phyloP scores from a whole-genome alignment of 2,797 vertebrate genomes.

The Champsocephalus esox region DNA sequence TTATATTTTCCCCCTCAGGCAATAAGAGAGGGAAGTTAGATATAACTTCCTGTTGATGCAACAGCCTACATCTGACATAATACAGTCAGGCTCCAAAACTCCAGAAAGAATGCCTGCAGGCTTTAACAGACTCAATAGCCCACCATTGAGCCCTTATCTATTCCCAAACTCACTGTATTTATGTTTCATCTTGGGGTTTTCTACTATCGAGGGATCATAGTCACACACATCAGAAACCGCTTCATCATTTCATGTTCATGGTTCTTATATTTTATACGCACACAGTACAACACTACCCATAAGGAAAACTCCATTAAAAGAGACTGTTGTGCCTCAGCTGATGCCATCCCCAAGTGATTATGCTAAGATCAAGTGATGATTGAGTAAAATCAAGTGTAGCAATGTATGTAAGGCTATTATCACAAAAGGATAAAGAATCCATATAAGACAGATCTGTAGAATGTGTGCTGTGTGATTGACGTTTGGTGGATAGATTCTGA shows the following conservation, averaged over 20 bases:
- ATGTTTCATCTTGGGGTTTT: conserved; percentile 46
- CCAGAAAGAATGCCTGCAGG: conserved; percentile 53
- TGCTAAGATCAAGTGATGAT: conserved; percentile 24
- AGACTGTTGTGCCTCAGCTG: conserved; percentile 19
- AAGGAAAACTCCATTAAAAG: background rate
- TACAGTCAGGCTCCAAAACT: conserved; percentile 52
- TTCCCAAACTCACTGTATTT: conserved; percentile 51
- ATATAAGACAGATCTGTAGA: background rate
- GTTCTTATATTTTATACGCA: conserved; percentile 7
- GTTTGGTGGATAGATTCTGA: conserved; percentile 15
- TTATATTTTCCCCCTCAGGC: conserved; percentile 50
- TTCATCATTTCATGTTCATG: conserved; percentile 43
- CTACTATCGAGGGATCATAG: conserved; percentile 42
- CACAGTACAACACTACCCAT: background rate
- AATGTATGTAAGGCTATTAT: conserved; percentile 18
- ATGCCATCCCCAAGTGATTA: conserved; percentile 22
- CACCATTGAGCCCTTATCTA: conserved; percentile 47
- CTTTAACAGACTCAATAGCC: conserved; percentile 44
- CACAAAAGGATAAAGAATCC: background rate
- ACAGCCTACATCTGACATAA: conserved; percentile 47
- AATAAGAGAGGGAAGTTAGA: conserved; percentile 46
- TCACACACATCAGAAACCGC: conserved; percentile 39
- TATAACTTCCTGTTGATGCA: conserved; percentile 69
- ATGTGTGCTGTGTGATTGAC: conserved; percentile 5
- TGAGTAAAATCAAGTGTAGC: conserved; percentile 2